Percentiles rank a stretch among this genome's conserved stretches.
phyloP scores from a whole-genome alignment of 2,113 vertebrate species.

The Ursus arctos region DNA sequence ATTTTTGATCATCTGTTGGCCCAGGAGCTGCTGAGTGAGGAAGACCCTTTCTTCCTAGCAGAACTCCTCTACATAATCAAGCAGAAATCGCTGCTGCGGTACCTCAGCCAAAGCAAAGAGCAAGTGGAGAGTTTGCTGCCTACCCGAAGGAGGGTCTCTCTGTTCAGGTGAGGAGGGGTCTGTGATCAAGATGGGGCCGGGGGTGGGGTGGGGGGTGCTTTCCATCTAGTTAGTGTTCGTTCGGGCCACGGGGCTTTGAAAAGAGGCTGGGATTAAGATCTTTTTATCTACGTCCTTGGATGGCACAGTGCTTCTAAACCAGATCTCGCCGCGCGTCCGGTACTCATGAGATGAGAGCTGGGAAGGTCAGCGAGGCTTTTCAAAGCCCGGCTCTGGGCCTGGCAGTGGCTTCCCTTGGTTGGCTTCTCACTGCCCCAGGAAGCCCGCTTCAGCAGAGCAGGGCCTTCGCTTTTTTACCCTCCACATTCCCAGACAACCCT shows the following conservation, averaged over 20 bases:
- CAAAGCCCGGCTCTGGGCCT: background rate
- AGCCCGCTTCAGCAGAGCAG: too few relatives aligned
- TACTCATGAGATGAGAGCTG: background rate
- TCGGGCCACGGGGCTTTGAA: background rate
- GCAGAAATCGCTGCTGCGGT: constrained; percentile 74
- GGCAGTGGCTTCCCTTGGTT: background rate
- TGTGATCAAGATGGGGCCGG: background rate
- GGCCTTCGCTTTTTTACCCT: background rate
- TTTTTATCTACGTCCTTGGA: background rate
- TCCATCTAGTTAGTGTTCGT: background rate
- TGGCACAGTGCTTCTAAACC: background rate
- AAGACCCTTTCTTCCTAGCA: constrained; percentile 83
- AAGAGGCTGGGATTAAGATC: background rate
- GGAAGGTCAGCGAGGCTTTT: background rate
- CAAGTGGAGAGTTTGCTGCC: constrained; percentile 72
- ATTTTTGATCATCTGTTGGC: constrained; percentile 83
- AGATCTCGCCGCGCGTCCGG: background rate
- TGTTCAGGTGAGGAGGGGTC: constrained; percentile 84
- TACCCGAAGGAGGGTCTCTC: constrained; percentile 75
- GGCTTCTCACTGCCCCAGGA: background rate
- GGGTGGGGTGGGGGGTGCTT: background rate
- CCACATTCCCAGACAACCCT: background rate
- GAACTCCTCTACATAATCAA: constrained; percentile 86
- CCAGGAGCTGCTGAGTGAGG: constrained; percentile 69
- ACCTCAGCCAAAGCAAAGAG: constrained; percentile 78